Conservation (phyloP, 2,113 vertebrate species). For the Heterochromis multidens region DNA sequence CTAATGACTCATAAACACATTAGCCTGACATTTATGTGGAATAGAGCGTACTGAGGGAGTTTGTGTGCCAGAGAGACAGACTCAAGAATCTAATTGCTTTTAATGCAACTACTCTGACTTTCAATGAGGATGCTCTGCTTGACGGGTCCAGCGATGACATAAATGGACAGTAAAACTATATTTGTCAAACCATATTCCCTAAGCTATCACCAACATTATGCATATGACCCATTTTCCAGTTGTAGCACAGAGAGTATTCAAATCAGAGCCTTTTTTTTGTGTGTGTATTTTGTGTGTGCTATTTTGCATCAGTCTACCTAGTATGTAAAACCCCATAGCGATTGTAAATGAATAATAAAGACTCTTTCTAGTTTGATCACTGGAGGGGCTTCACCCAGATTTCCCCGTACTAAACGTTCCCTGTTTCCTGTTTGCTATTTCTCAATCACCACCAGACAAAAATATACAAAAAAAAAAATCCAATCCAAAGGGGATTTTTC, state of each 20-base stretch:
- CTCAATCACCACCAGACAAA: neutral
- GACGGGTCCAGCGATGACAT: slow-evolving; percentile 15
- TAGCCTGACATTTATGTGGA: slow-evolving; percentile 50
- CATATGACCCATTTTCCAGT: slow-evolving; percentile 56
- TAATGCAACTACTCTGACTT: slow-evolving; percentile 19
- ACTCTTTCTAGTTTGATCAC: neutral
- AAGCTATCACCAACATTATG: slow-evolving; percentile 17
- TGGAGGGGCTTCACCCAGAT: neutral
- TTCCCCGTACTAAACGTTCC: neutral
- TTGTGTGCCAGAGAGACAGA: slow-evolving; percentile 3
- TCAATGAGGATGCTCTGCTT: neutral
- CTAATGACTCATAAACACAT: slow-evolving; percentile 53
- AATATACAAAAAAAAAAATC: neutral
- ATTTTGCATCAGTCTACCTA: slow-evolving; percentile 28
- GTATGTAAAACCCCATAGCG: slow-evolving; percentile 2
- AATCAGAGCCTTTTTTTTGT: neutral
- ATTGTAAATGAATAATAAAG: neutral
- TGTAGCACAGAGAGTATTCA: slow-evolving; percentile 38
- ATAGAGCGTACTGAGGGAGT: neutral
- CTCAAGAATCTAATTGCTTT: slow-evolving; percentile 26
- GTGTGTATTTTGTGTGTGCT: neutral
- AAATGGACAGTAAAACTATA: slow-evolving; percentile 19
- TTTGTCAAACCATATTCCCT: slow-evolving; percentile 14
- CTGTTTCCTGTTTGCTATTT: neutral
- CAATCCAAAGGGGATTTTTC: neutral